Evolutionary conservation across 1,140 invertebrate genomes (phyloP).

Genomic region (Mesaphorura yosii): DNA sequence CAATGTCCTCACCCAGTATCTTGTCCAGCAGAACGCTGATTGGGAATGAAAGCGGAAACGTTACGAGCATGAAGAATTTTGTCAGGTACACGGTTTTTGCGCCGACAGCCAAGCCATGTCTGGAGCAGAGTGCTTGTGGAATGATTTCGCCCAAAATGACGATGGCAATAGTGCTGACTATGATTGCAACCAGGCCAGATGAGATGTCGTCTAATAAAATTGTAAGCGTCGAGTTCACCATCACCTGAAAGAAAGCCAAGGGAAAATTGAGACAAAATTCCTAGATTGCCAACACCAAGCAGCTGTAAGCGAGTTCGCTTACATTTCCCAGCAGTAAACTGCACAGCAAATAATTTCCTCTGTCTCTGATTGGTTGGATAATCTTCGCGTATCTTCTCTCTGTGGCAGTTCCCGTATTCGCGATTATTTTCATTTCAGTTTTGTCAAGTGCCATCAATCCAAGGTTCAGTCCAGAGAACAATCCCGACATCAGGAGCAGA

Average conservation of each 20-base stretch:
- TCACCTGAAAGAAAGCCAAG: too few species aligned
- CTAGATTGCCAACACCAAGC: too few species aligned
- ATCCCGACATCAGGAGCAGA: conserved; percentile 73
- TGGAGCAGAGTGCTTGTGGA: conserved; percentile 49
- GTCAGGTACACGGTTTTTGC: conserved; percentile 55
- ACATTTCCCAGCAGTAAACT: conserved; percentile 91
- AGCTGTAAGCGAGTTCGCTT: too few species aligned
- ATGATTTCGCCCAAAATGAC: conserved; percentile 51
- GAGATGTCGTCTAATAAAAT: conserved; percentile 50
- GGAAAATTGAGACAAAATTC: too few species aligned
- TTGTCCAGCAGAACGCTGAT: conserved; percentile 77
- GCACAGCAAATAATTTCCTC: conserved; percentile 93
- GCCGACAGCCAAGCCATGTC: conserved; percentile 50
- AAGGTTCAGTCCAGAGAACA: conserved; percentile 66
- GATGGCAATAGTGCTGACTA: conserved; percentile 45
- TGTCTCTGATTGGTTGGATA: conserved; percentile 78
- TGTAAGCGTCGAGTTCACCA: conserved; percentile 51
- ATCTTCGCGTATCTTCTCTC: conserved; percentile 65
- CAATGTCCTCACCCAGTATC: conserved; percentile 88
- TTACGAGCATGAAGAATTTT: conserved; percentile 86
- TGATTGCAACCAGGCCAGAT: conserved; percentile 43
- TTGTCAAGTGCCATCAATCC: conserved; percentile 92
- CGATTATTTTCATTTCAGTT: conserved; percentile 86
- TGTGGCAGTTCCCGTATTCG: conserved; percentile 62
- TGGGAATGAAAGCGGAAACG: conserved; percentile 85